Base-by-base conservation (phyloP, 1,140 invertebrate species). In the Galendromus occidentalis region DNA sequence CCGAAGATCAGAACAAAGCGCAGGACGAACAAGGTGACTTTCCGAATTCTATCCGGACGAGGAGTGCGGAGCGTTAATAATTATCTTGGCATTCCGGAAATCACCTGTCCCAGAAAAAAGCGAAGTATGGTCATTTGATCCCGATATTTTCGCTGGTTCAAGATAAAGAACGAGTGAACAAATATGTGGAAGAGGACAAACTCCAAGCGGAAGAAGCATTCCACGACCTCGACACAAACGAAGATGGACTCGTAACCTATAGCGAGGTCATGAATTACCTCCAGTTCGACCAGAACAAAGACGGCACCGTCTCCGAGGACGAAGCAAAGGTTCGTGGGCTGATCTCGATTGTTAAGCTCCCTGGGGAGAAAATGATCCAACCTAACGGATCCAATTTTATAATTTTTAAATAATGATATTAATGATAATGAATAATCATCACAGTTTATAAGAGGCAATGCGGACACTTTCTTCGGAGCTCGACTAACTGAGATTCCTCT, bases 261-360 rank as follows among this genome's bases (percentile, higher is more conserved):
- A 78, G 80, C 63, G 93, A 97, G 77, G 75, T 98, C 12, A 84
- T 85, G 77, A 79, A 82, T 6, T 81, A 84, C 68, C 77, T 79
- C 41, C 83, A 82, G 44, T 90, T 96, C 79, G 92, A 96, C 77
- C 84, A 83, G 69, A 85, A 96, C 76, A 82, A 82, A 66, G 86
- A 97, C 80, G 90, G 91, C 7, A 79, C 81, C 66, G 87, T 91
- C 51, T 81, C 83, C 44, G 84, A 88, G 64, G 90, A 94, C 71
- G 88, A 94, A 76, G 84, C 85, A 4, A 82, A 85, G 73, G 79
- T 82, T 69, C 42, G 7, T 66, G n/a, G 42, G 42, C 7, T 28
- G 18, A 39, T 6, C 4, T 39, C 33, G 33, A 39, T 6, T 6
- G 9, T 39, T 4, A 39, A 39, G 4, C 33, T 39, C 33, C 4